These are phyloP conservation scores for Pyrrhosoma nymphula DNA, from an alignment of 2,888 invertebrate species.

Conservation along the genomic window DNA sequence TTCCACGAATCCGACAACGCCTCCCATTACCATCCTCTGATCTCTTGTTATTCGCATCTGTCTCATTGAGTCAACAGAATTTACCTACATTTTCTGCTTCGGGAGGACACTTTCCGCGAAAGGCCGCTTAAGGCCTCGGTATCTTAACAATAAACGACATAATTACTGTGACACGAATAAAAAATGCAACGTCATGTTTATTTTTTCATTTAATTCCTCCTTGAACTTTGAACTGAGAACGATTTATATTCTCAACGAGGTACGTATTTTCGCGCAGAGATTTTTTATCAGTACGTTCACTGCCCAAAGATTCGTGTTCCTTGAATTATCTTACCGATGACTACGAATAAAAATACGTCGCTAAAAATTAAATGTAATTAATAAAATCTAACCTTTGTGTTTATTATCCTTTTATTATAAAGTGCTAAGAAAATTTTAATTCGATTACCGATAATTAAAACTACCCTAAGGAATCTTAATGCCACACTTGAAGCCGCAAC, in stretches of 20 bases:
- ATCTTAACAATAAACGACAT: not conserved
- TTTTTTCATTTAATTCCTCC: not conserved
- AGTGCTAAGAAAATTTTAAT: no score
- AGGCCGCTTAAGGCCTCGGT: not conserved
- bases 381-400: no score
- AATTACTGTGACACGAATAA: not conserved
- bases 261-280: no score
- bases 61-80: conserved; percentile 27
- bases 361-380: no score
- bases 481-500: no score
- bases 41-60: not conserved
- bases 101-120: not conserved
- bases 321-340: no score
- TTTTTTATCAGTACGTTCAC: no score
- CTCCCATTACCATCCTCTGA: conserved; percentile 33
- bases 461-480: no score
- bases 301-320: no score
- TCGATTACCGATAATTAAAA: no score
- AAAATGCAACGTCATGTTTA: not conserved
- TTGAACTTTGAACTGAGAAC: not conserved
- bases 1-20: not conserved
- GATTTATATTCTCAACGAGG: not conserved
- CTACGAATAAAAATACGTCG: no score
- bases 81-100: not conserved
- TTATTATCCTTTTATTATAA: no score